phyloP scores from a whole-genome alignment of 1,140 invertebrate genomes.

The Drosophila eugracilis region DNA sequence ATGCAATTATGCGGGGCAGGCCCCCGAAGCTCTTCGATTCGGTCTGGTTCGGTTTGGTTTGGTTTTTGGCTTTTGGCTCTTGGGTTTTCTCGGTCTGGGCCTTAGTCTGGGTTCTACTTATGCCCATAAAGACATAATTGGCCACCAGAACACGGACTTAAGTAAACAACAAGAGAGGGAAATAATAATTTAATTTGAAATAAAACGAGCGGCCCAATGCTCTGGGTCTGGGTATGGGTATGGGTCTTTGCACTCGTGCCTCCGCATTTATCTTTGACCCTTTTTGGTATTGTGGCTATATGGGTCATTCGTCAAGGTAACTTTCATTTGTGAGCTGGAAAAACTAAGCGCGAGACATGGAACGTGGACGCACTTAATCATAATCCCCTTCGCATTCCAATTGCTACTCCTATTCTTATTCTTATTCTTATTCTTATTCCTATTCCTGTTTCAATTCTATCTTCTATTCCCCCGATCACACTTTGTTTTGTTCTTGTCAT shows the following conservation, averaged over 20 bases:
- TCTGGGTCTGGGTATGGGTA: no score
- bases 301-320: slow-evolving; percentile 84
- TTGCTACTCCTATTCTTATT: slow-evolving; percentile 10
- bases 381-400: slow-evolving; percentile 68
- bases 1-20: slow-evolving; percentile 22
- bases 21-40: slow-evolving; percentile 22
- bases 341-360: slow-evolving; percentile 52
- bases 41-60: slow-evolving; percentile 23
- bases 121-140: slow-evolving; percentile 58
- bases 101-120: slow-evolving; percentile 23
- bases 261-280: slow-evolving; percentile 73
- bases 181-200: slow-evolving; percentile 61
- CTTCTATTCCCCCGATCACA: neutral
- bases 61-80: neutral
- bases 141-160: slow-evolving; percentile 17
- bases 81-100: neutral
- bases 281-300: slow-evolving; percentile 78
- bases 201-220: slow-evolving; percentile 30
- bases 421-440: no score
- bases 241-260: slow-evolving; percentile 54
- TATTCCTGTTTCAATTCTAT: no score
- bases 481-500: slow-evolving; percentile 73
- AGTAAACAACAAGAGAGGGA: slow-evolving; percentile 36
- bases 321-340: slow-evolving; percentile 82
- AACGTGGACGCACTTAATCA: slow-evolving; percentile 73